Percentiles rank a stretch among this genome's conserved stretches.
Evolutionary conservation across 2,888 invertebrate genomes (phyloP).

Genomic region (Hydriomena furcata): DNA sequence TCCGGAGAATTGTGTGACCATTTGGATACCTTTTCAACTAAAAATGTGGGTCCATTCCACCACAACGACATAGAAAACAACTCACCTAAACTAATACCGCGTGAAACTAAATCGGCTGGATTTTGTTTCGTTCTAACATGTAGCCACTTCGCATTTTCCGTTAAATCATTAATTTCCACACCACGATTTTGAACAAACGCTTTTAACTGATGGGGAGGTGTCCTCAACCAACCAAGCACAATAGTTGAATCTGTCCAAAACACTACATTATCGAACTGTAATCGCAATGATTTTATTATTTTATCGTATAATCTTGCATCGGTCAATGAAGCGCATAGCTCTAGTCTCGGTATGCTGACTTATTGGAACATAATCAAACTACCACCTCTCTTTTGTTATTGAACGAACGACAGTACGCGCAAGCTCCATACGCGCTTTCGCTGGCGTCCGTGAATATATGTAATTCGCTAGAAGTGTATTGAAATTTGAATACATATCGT

Average conservation of each 20-base stretch:
- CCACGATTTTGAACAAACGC: constrained; percentile 1
- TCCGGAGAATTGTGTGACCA: no score
- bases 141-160: not conserved
- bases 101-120: not conserved
- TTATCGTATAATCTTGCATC: not conserved
- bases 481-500: not conserved
- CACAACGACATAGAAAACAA: not conserved
- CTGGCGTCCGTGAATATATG: not conserved
- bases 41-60: not conserved
- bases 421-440: not conserved
- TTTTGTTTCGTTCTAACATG: not conserved
- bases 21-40: no score
- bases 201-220: not conserved
- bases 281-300: not conserved
- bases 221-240: constrained; percentile 1
- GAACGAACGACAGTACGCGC: not conserved
- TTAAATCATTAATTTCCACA: not conserved
- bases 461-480: not conserved
- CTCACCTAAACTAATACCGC: not conserved
- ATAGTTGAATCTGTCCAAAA: constrained; percentile 5
- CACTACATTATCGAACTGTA: not conserved
- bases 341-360: not conserved
- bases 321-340: not conserved
- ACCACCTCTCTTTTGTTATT: not conserved
- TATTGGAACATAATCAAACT: not conserved